Base-by-base conservation (phyloP, 2,888 invertebrate species). In the Volucella inanis region DNA sequence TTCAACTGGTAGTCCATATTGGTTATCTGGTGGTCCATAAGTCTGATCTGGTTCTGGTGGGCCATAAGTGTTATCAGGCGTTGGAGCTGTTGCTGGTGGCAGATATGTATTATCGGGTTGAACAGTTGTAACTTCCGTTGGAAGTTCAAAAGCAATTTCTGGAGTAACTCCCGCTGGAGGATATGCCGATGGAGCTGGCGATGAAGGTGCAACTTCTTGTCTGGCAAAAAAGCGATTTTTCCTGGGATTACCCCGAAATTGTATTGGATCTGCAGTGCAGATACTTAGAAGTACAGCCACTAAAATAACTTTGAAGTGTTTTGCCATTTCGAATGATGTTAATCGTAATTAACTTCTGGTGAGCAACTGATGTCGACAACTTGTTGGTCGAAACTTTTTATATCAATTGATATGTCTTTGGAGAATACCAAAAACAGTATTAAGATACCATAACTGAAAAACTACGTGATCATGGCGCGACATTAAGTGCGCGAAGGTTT, bases 151-250 rank as follows among this genome's bases (percentile, higher is more conserved):
- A 47, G 62, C 47, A 62, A 80, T 50, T 3, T 57, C 59, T 11
- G 84, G 84, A 12, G 80, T 85, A 6, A 72, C 62, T 31, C 84
- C 84, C 8, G 80, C 80, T 61, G 84, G 75, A 50, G 84, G 84
- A 39, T 85, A 85, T 10, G 83, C 74, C 12, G 65, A 57, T 14
- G 79, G 62, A 31, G 54, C 83, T 3, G 71, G 43, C 12, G 80
- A 59, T 8, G 79, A 65, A 9, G 79, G 76, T 3, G 59, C 84
- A 41, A 22, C 75, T 80, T 80, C 84, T 18, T 85, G 84, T 8
- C 80, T 65, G 12, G 84, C 84, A 50, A 76, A 80, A 50, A 75
- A 80, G 8, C 55, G 64, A 64, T 65, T 77, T 4, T 50, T 68
- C 2, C 80, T 55, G n/a, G 50, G 11, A 43, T 55, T 67, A 43